These are phyloP conservation scores for Oreochromis aureus DNA, from an alignment of 2,113 vertebrate genomes.

Conservation along the genomic window DNA sequence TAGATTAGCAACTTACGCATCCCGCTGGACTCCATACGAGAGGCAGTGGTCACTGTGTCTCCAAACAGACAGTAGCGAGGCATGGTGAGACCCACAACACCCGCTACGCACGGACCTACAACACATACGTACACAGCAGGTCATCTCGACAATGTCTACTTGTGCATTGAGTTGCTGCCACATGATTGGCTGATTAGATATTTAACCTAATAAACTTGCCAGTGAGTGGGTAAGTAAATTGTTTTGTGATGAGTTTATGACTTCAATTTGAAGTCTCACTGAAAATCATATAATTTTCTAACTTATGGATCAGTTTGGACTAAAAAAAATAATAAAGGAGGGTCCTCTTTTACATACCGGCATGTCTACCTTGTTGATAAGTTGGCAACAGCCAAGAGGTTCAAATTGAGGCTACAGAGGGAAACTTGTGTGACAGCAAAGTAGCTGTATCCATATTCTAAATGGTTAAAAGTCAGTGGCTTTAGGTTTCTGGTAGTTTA, in stretches of 20 bases:
- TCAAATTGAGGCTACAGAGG: neutral
- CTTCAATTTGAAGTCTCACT: neutral
- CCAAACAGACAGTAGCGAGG: slow-evolving; percentile 80
- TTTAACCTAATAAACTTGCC: neutral
- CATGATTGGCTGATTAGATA: neutral
- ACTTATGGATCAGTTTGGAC: neutral
- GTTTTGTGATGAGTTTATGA: neutral
- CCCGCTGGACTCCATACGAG: slow-evolving; percentile 75
- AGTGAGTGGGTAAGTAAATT: fast-evolving
- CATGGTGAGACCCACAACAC: slow-evolving; percentile 79
- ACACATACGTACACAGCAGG: neutral
- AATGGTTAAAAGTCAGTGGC: neutral
- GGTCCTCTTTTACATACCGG: neutral
- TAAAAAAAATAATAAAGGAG: neutral
- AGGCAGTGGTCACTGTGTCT: slow-evolving; percentile 76
- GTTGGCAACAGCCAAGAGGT: neutral
- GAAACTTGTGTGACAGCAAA: neutral
- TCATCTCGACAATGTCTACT: neutral
- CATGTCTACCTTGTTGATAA: neutral
- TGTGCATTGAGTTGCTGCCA: neutral
- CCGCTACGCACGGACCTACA: slow-evolving; percentile 72
- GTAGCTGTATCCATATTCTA: neutral
- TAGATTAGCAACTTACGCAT: slow-evolving; percentile 59
- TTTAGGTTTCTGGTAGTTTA: neutral
- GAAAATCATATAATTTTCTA: neutral